Base-by-base conservation (phyloP, 2,113 vertebrate species). In the Burhinus bistriatus region DNA sequence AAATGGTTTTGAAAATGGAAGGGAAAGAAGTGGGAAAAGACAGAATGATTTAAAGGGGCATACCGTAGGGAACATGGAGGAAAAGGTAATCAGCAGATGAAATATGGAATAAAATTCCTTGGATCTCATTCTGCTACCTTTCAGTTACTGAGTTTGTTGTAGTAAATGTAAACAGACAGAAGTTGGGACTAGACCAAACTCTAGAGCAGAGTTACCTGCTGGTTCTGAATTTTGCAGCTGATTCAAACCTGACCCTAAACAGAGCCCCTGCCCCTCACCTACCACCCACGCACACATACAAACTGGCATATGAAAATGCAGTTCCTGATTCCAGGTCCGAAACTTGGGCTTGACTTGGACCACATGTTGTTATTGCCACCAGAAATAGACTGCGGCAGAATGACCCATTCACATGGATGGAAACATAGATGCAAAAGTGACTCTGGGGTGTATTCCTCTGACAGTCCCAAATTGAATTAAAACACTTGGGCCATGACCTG, bases 1-100 rank as follows among this genome's bases (percentile, higher is more conserved):
- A 64, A 91, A 94, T 77, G 22, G 82, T 30, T 58, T 80, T 83
- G 61, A 66, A 95, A 92, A n/a, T 66, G 61, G 65, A 71, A 44
- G 13, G 16, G 58, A 78, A 54, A 66, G 64, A 87, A 82, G 86
- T 78, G 12, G 87, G 55, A 72, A 94, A 91, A 81, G 68, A 91
- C 93, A 89, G 78, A 75, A 72, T 88, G 58, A 90, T 73, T 93
- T 96, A 83, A 90, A 93, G 38, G 40, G 58, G 9, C 29, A 23
- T 73, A 73, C 40, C 47, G 20, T 12, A 83, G 68, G 77, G 78
- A 76, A 69, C 32, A 38, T 45, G 38, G 30, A 29, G 32, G 30
- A 11, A 93, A 95, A 95, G 65, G 68, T 77, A 91, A 95, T 95
- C 93, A 93, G 51, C 78, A 85, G 82, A 72, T 94, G 87, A 96